These are phyloP conservation scores for Drosophila navojoa DNA, from an alignment of 1,140 invertebrate genomes.

Conservation along the genomic window DNA sequence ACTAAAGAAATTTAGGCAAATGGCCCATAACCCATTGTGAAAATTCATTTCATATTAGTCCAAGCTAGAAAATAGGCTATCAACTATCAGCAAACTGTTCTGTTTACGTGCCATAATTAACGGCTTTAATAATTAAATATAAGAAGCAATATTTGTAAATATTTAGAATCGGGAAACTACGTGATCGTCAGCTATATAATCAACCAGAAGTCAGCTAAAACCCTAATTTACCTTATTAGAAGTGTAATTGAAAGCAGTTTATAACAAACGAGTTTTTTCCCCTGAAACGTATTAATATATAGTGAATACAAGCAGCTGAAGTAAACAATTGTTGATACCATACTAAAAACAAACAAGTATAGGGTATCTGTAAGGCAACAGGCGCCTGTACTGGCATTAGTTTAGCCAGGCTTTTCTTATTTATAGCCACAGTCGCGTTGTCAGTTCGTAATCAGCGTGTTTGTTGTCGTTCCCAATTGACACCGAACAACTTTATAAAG, in stretches of 20 bases:
- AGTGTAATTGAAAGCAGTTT: conserved; percentile 2
- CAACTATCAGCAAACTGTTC: no score
- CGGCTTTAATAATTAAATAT: no score
- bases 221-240: background rate
- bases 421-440: conserved; percentile 22
- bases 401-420: conserved; percentile 3
- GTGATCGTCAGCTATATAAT: background rate
- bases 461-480: conserved; percentile 39
- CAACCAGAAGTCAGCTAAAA: background rate
- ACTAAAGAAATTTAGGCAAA: no score
- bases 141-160: no score
- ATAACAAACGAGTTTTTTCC: background rate
- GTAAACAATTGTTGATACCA: background rate
- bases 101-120: background rate
- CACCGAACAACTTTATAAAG: conserved; percentile 55
- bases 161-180: no score
- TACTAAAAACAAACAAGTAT: background rate
- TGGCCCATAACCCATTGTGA: no score
- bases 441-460: conserved; percentile 23
- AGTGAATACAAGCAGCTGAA: background rate
- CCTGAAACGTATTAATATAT: background rate
- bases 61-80: no score
- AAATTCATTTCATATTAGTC: no score
- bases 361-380: conserved; percentile 21
- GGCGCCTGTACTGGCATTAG: background rate